Evolutionary conservation across 2,888 invertebrate species (phyloP), one percentile per base, ranked within the genome.

Genomic region (Agrenia bidenticulata): DNA sequence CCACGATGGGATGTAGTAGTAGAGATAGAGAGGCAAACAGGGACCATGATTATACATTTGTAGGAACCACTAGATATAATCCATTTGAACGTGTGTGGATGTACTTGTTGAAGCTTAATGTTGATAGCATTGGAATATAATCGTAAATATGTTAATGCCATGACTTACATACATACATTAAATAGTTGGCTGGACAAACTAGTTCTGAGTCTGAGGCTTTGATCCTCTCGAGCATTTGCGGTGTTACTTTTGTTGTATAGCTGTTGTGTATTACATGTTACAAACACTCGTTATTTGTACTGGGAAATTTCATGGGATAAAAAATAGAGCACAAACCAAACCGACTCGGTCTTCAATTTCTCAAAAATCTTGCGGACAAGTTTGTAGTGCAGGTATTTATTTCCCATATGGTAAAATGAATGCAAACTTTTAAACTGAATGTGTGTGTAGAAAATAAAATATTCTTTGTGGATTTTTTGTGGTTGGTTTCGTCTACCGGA

Each of bases 101-200:
- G 45, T 45, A 45, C 45, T 45, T 45, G 45, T 45, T 45, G 45
- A 45, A 45, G 45, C 45, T 45, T 45, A 45, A 45, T 45, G 39
- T 15, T 45, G 45, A 45, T 45, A 45, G 45, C n/a, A 45, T 45
- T 17, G 45, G n/a, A 11, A 45, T 45, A 45, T 17, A 17, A 45
- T 45, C 32, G 32, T 32, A 32, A 45, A 45, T 45, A 45, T 45
- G 45, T 9, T 45, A 45, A 45, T 45, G n/a, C 5, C 5, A 45
- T 45, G 45, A 5, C 45, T 45, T 32, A 32, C 32, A 32, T 32
- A 7, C 32, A 32, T 32, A 32, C 32, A 32, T 32, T 32, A 32
- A 32, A 32, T 32, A 32, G 32, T 32, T 32, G 45, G 45, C 51
- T 51, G 51, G 51, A 51, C 51, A 51, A 51, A 51, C 51, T 51